Conservation (phyloP, 1,140 invertebrate species). For the Dendrolimus kikuchii region DNA sequence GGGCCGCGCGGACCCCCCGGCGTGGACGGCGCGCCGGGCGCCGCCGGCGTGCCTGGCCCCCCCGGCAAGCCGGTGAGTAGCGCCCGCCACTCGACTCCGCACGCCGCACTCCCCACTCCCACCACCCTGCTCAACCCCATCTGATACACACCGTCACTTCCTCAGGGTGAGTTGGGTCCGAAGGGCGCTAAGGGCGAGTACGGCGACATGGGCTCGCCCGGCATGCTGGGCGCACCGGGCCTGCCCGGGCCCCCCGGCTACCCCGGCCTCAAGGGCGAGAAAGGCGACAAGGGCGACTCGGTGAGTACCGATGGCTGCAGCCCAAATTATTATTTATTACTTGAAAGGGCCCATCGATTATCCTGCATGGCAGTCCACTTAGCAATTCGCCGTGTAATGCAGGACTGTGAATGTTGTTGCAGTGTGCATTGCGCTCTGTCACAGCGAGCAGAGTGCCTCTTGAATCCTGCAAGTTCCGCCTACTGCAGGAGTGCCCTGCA, state of each 20-base stretch:
- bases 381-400: no score
- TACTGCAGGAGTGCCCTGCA: no score
- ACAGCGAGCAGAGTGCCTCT: no score
- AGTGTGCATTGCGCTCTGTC: no score
- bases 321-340: no score
- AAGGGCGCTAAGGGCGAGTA: conserved; percentile 93
- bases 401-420: no score
- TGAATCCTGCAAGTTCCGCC: no score
- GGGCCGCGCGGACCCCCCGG: conserved; percentile 85
- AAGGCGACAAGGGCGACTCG: conserved; percentile 94
- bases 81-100: not conserved
- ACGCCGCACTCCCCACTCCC: not conserved
- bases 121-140: not conserved
- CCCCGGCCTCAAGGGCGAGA: conserved; percentile 89
- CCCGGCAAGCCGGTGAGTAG: conserved; percentile 82
- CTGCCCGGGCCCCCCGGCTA: conserved; percentile 84
- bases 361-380: no score
- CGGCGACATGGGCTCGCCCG: conserved; percentile 92
- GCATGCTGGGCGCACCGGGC: conserved; percentile 84
- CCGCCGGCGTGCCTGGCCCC: conserved; percentile 88
- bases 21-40: conserved; percentile 85
- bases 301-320: conserved; percentile 73
- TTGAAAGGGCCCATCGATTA: no score
- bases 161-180: conserved; percentile 84
- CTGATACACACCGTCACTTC: not conserved